phyloP scores from a whole-genome alignment of 2,797 vertebrate genomes.

The Hirundo rustica region DNA sequence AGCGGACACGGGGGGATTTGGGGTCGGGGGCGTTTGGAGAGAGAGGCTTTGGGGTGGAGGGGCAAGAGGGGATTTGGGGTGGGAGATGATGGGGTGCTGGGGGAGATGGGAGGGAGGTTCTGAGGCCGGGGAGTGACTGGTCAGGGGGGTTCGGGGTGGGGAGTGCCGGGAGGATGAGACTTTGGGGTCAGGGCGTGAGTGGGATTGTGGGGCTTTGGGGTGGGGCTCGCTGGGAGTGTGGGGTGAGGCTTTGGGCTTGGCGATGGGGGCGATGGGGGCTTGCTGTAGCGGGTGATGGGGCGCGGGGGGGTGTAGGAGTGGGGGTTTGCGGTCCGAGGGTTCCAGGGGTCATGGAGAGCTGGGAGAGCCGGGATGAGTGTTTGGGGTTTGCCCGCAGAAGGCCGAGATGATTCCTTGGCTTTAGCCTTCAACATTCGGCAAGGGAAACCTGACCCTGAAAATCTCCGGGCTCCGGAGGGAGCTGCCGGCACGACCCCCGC shows the following conservation, averaged over 20 bases:
- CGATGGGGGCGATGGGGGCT: background rate
- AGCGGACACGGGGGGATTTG: rapidly evolving
- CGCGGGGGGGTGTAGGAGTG: background rate
- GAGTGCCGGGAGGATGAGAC: background rate
- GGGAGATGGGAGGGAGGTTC: too few relatives aligned
- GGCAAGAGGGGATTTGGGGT: too few relatives aligned
- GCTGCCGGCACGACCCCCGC: background rate
- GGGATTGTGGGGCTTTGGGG: background rate
- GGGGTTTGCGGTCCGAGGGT: background rate
- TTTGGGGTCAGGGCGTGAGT: background rate
- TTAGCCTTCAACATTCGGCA: background rate
- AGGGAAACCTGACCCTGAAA: background rate
- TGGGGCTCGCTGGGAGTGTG: too few relatives aligned
- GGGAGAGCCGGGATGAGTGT: too few relatives aligned
- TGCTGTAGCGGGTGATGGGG: background rate
- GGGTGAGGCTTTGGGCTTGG: background rate
- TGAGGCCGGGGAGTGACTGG: background rate
- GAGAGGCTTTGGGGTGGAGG: background rate
- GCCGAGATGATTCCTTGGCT: background rate
- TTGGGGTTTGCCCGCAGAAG: background rate
- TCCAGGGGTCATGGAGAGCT: too few relatives aligned
- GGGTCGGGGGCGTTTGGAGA: background rate
- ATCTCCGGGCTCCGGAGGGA: background rate
- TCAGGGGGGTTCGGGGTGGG: background rate
- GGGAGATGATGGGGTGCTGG: background rate